phyloP scores from a whole-genome alignment of 2,113 vertebrate genomes.

The Opisthocomus hoazin region DNA sequence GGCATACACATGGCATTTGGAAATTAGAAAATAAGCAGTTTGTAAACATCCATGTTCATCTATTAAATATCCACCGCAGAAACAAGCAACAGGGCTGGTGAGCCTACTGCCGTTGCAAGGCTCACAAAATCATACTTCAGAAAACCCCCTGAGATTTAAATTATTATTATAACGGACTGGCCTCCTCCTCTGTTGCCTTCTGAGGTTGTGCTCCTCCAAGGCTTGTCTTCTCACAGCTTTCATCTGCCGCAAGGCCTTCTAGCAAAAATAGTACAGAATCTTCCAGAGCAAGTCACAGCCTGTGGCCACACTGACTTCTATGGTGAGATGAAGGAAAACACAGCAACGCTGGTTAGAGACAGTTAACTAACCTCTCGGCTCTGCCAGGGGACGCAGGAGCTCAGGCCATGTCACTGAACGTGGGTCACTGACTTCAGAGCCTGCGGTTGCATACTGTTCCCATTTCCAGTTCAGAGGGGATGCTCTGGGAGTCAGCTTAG shows the following conservation, averaged over 20 bases:
- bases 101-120: not conserved
- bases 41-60: not conserved
- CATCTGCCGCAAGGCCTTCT: not conserved
- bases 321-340: not conserved
- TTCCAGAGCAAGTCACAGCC: not conserved
- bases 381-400: not conserved
- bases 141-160: not conserved
- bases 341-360: not conserved
- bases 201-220: not conserved
- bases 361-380: not conserved
- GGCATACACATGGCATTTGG: no score
- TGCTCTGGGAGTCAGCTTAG: not conserved
- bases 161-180: not conserved
- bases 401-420: not conserved
- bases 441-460: not conserved
- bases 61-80: not conserved
- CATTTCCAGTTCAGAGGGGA: not conserved
- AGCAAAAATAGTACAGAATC: not conserved
- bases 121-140: not conserved
- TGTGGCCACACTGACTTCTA: rapidly evolving
- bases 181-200: not conserved
- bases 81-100: not conserved
- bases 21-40: not conserved
- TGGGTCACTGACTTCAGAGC: not conserved
- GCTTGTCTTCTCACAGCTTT: not conserved